A percentile compares a stretch with the other conserved stretches of the same genome.
Evolutionary conservation across 2,888 invertebrate genomes (phyloP).

Genomic region (Periphyllus acericola): DNA sequence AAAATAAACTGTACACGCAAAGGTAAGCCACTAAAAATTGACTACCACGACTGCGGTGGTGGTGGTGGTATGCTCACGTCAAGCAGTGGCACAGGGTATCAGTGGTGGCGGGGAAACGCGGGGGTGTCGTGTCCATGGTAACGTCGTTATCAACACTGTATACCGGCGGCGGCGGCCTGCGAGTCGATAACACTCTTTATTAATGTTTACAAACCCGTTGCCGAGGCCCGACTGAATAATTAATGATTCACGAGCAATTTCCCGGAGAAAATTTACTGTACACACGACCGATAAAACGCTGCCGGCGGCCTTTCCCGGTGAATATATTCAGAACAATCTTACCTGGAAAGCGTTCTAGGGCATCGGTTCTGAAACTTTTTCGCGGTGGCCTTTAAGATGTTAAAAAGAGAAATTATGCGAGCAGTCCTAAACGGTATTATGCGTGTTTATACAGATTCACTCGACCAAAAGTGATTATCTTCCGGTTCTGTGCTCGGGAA

Average conservation of each 20-base stretch:
- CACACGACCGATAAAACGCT: not conserved
- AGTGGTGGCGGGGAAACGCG: not conserved
- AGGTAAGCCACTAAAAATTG: constrained; percentile 24
- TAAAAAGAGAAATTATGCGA: too few species aligned
- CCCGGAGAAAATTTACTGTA: constrained; percentile 16
- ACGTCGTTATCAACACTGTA: constrained; percentile 47
- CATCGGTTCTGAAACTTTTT: too few species aligned
- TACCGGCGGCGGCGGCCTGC: not conserved
- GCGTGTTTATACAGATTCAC: too few species aligned
- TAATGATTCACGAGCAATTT: constrained; percentile 50
- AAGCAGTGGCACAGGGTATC: too few species aligned
- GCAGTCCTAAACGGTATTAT: too few species aligned
- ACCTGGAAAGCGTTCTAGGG: too few species aligned
- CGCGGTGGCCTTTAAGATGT: too few species aligned
- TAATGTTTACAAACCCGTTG: constrained; percentile 43
- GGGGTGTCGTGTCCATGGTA: constrained; percentile 30
- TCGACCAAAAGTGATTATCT: too few species aligned
- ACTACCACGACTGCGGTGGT: not conserved
- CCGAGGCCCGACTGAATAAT: not conserved
- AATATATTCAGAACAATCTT: too few species aligned
- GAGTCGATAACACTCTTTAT: constrained; percentile 54
- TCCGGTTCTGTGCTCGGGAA: too few species aligned
- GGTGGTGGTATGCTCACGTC: too few species aligned
- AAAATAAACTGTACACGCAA: not conserved
- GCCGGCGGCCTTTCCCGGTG: not conserved